These are phyloP conservation scores for Eublepharis macularius DNA, from an alignment of 2,113 vertebrate species.

Conservation along the genomic window DNA sequence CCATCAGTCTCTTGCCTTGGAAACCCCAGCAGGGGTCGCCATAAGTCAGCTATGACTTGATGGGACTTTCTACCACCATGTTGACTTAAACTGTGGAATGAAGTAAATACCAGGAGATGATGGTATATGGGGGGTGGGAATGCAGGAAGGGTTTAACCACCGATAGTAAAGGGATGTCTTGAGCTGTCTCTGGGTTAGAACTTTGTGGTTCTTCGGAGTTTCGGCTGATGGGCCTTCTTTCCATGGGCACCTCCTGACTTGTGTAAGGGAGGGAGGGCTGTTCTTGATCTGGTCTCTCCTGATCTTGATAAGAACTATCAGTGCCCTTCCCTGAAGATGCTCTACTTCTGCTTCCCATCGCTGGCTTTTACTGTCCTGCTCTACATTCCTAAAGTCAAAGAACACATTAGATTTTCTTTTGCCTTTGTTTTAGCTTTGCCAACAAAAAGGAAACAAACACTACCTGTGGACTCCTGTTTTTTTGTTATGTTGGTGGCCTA, in stretches of 20 bases:
- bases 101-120: background rate
- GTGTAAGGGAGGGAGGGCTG: background rate
- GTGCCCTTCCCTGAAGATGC: background rate
- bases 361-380: background rate
- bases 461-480: background rate
- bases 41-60: no score
- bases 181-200: no score
- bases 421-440: background rate
- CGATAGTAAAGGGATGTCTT: background rate
- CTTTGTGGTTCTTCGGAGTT: background rate
- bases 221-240: background rate
- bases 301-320: background rate
- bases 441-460: background rate
- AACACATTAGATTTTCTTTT: background rate
- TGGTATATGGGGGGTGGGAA: no score
- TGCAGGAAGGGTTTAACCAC: background rate
- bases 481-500: background rate
- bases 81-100: background rate
- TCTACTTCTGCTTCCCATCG: background rate
- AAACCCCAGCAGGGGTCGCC: no score
- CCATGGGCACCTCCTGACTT: no score
- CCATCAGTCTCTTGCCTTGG: no score
- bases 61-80: no score
- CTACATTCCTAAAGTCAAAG: background rate
- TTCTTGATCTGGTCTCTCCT: no score